Evolutionary conservation across 2,797 vertebrate species (phyloP).

Genomic region (Dromococcyx pavoninus): DNA sequence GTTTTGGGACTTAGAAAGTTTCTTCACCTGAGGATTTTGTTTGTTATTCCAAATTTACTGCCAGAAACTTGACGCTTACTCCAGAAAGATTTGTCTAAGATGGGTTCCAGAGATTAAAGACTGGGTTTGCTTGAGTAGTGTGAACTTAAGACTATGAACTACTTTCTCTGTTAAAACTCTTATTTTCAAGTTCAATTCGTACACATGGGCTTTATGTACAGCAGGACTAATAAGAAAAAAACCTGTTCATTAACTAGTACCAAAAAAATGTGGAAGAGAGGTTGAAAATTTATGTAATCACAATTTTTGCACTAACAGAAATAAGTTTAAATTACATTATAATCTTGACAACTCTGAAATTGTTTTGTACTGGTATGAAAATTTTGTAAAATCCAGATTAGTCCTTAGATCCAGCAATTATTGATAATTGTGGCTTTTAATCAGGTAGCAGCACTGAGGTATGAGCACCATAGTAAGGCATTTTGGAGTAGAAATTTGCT

Average conservation of each 20-base stretch:
- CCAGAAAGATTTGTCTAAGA: slow-evolving; percentile 53
- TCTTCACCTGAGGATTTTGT: slow-evolving; percentile 59
- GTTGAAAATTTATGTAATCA: neutral
- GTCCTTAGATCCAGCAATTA: neutral
- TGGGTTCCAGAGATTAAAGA: slow-evolving; percentile 38
- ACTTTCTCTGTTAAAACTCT: slow-evolving; percentile 27
- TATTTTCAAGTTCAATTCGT: slow-evolving; percentile 20
- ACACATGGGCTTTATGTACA: neutral
- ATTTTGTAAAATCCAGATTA: neutral
- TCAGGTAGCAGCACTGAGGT: neutral
- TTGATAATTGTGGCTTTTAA: neutral
- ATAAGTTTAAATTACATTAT: neutral
- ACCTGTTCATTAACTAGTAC: neutral
- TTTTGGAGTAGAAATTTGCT: neutral
- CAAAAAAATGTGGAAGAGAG: neutral
- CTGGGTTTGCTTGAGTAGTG: neutral
- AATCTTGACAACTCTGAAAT: neutral
- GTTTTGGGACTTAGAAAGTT: slow-evolving; percentile 27
- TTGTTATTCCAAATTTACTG: slow-evolving; percentile 66
- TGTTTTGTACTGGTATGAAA: neutral
- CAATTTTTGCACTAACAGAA: neutral
- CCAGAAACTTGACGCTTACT: slow-evolving; percentile 47
- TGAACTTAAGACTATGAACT: slow-evolving; percentile 42
- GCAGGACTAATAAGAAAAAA: neutral
- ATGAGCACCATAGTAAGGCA: neutral